phyloP scores from a whole-genome alignment of 2,113 vertebrate genomes.

The Andinoacara biseriatus region DNA sequence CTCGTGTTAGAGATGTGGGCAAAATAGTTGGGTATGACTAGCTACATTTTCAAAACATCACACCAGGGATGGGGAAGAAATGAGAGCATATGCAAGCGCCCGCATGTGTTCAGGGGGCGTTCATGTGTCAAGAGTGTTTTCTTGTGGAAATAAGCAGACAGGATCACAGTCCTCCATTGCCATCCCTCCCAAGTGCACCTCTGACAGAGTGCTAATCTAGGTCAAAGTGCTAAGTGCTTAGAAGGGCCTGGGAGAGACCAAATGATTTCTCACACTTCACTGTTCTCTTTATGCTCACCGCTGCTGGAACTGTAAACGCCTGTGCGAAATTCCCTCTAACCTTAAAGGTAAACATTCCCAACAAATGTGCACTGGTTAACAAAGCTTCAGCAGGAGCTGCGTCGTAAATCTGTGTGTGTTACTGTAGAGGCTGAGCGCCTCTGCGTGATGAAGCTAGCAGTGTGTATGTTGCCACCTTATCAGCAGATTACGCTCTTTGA shows the following conservation, averaged over 20 bases:
- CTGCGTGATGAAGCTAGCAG: neutral
- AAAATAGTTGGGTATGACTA: constrained; percentile 29
- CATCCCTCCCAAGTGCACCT: constrained; percentile 56
- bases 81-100: constrained; percentile 22
- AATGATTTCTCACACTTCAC: constrained; percentile 57
- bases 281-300: constrained; percentile 55
- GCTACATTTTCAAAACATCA: constrained; percentile 12
- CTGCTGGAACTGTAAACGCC: constrained; percentile 35
- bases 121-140: constrained; percentile 42
- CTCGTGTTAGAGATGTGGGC: constrained; percentile 15
- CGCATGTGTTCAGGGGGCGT: constrained; percentile 3
- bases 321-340: constrained; percentile 35
- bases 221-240: constrained; percentile 77
- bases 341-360: constrained; percentile 43
- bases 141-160: constrained; percentile 36
- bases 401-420: neutral
- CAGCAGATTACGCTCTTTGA: constrained; percentile 22
- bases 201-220: constrained; percentile 75
- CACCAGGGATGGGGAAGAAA: constrained; percentile 17
- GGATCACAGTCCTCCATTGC: constrained; percentile 47
- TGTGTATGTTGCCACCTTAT: constrained; percentile 14
- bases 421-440: neutral
- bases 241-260: constrained; percentile 64
- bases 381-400: neutral
- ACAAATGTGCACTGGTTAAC: neutral